Percentiles rank a stretch among this genome's conserved stretches.
Conservation (phyloP, 1,140 invertebrate genomes). For the Cyrtorhinus lividipennis region DNA sequence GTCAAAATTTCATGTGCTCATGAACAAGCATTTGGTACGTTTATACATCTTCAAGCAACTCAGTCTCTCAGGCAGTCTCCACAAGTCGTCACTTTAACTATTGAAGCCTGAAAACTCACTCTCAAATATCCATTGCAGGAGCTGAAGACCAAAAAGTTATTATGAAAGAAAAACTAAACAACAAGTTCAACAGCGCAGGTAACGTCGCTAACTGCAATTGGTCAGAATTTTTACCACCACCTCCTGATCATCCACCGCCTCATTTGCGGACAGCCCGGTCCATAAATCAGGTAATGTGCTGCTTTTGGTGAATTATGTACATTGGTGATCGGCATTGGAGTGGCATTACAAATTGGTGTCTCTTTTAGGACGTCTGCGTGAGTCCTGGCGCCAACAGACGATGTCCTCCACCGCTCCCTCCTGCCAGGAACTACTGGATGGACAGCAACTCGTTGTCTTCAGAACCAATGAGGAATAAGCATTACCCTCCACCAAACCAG, state of each 20-base stretch:
- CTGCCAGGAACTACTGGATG: constrained; percentile 15
- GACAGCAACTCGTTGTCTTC: constrained; percentile 12
- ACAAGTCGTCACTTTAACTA: too few relatives aligned
- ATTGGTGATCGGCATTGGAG: not conserved
- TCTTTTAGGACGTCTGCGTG: constrained; percentile 15
- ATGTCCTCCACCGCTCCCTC: constrained; percentile 15
- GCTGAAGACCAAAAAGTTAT: constrained; percentile 14
- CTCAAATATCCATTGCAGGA: too few relatives aligned
- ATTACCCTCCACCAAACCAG: constrained; percentile 16
- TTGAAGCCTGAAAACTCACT: too few relatives aligned
- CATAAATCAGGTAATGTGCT: constrained; percentile 12
- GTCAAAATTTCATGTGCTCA: too few relatives aligned
- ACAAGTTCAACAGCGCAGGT: constrained; percentile 18
- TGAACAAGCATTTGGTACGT: too few relatives aligned
- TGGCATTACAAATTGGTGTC: too few relatives aligned
- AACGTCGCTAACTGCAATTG: constrained; percentile 14
- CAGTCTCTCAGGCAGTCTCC: too few relatives aligned
- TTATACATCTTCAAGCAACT: too few relatives aligned
- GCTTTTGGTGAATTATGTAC: not conserved
- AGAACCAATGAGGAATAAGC: constrained; percentile 10
- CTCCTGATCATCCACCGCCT: constrained; percentile 19
- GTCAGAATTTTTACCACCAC: constrained; percentile 19
- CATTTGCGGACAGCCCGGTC: constrained; percentile 7
- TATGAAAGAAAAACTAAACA: not conserved
- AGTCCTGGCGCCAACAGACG: constrained; percentile 14